A percentile compares a stretch with the other conserved stretches of the same genome.
These are phyloP conservation scores for Narcine bancroftii DNA, from an alignment of 2,113 vertebrate species.

Conservation along the genomic window DNA sequence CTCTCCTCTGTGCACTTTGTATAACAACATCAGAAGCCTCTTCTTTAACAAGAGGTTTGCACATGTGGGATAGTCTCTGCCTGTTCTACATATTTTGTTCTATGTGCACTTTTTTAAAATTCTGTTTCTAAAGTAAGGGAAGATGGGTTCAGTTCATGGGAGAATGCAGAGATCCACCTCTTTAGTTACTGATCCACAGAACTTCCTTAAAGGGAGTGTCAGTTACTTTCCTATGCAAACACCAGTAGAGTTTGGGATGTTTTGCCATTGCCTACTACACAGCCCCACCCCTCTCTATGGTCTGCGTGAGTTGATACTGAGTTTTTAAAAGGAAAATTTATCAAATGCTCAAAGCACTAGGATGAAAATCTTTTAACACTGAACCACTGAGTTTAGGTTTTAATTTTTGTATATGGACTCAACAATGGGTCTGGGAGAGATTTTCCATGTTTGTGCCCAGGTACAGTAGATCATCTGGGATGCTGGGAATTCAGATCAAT, in stretches of 20 bases:
- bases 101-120: conserved; percentile 5
- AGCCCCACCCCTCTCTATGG: background rate
- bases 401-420: background rate
- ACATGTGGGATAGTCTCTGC: background rate
- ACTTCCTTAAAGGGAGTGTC: background rate
- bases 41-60: background rate
- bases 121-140: background rate
- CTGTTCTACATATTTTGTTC: background rate
- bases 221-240: conserved; percentile 29
- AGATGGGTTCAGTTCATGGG: background rate
- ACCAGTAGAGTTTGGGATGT: conserved; percentile 8
- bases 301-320: background rate
- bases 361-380: background rate
- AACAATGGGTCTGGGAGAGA: background rate
- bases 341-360: conserved; percentile 15
- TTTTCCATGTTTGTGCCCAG: background rate
- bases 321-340: conserved; percentile 14
- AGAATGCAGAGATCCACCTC: background rate
- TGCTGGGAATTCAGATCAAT: background rate
- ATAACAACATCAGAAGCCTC: background rate
- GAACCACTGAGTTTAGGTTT: background rate
- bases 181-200: background rate
- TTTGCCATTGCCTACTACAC: background rate
- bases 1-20: background rate
- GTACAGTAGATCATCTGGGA: background rate